These are phyloP conservation scores for Elymnias hypermnestra DNA, from an alignment of 1,140 invertebrate genomes.

Conservation along the genomic window DNA sequence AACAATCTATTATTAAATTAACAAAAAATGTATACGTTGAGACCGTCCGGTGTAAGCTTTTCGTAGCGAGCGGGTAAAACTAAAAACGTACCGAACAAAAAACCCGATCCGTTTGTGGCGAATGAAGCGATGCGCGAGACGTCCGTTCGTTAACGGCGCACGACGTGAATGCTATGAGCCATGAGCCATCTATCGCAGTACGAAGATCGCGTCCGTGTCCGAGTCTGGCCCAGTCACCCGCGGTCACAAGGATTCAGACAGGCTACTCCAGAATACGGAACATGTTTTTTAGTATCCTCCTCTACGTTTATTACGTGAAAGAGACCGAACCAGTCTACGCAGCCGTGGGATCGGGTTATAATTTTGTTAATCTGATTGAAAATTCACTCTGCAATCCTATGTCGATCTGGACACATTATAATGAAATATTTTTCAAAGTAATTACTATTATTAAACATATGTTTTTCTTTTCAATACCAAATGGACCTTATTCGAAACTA, in stretches of 20 bases:
- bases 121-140: constrained; percentile 34
- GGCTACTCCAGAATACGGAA: constrained; percentile 35
- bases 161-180: constrained; percentile 48
- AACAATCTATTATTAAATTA: no score
- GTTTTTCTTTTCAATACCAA: no score
- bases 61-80: constrained; percentile 22
- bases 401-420: no score
- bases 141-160: constrained; percentile 42
- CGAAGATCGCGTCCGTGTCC: constrained; percentile 28
- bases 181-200: constrained; percentile 43
- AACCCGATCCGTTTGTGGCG: constrained; percentile 36
- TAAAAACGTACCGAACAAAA: constrained; percentile 44
- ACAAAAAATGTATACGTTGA: no score
- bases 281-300: constrained; percentile 35
- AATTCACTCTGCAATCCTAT: neutral
- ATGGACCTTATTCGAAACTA: no score
- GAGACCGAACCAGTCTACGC: constrained; percentile 21
- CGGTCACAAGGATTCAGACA: constrained; percentile 30
- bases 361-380: constrained; percentile 6
- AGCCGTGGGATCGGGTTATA: constrained; percentile 14
- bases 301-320: constrained; percentile 31
- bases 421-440: no score
- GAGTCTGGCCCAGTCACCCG: constrained; percentile 35
- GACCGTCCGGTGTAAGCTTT: no score
- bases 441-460: no score